Evolutionary conservation across 2,888 invertebrate genomes (phyloP).

Genomic region (Dermolepida albohirtum): DNA sequence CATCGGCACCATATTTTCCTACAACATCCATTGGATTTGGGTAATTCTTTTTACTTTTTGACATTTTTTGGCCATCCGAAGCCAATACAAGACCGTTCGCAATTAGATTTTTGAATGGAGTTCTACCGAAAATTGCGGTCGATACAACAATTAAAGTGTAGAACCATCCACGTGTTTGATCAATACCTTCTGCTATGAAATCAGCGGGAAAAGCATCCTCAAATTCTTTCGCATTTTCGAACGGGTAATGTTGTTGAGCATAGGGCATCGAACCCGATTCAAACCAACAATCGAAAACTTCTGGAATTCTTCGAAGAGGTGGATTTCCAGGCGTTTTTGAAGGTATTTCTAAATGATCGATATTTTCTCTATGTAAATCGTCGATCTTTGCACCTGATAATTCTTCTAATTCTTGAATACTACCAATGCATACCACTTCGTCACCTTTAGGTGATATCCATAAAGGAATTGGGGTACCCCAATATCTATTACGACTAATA

Average conservation of each 20-base stretch:
- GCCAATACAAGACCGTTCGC: constrained; percentile 96
- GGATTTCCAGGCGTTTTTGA: constrained; percentile 86
- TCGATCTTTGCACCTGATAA: constrained; percentile 85
- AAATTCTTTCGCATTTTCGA: constrained; percentile 90
- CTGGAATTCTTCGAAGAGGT: constrained; percentile 84
- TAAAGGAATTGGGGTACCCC: constrained; percentile 99
- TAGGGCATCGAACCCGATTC: constrained; percentile 99
- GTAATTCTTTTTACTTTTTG: constrained; percentile 98
- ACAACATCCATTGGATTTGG: constrained; percentile 95
- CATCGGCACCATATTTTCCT: constrained; percentile 96
- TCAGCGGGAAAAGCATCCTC: constrained; percentile 95
- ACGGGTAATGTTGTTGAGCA: constrained; percentile 96
- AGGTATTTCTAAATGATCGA: constrained; percentile 94
- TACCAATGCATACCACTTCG: constrained; percentile 94
- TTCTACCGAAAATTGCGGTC: constrained; percentile 93
- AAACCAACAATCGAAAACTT: constrained; percentile 99
- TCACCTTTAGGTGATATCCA: constrained; percentile 94
- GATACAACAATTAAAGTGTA: constrained; percentile 98
- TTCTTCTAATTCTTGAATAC: constrained; percentile 89
- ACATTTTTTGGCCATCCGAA: constrained; percentile 99
- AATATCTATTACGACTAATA: constrained; percentile 96
- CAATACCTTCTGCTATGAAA: constrained; percentile 99
- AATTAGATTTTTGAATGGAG: constrained; percentile 98
- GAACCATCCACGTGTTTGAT: constrained; percentile 98
- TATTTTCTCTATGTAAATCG: constrained; percentile 94